Evolutionary conservation across 2,797 vertebrate genomes (phyloP).

Genomic region (Urosaurus nigricauda): DNA sequence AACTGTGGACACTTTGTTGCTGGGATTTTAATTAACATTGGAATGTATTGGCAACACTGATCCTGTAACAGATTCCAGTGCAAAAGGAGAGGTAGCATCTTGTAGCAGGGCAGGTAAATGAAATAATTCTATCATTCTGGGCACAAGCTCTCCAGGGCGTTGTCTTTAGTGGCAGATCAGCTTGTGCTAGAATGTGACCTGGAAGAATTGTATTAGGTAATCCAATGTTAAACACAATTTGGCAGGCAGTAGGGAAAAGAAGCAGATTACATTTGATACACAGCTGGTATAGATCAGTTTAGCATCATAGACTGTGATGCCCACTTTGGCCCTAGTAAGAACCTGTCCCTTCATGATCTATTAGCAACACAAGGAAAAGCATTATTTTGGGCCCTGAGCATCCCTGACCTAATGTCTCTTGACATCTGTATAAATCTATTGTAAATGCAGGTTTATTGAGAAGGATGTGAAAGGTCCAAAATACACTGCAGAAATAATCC

Average conservation of each 20-base stretch:
- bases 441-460: constrained; percentile 19
- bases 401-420: constrained; percentile 21
- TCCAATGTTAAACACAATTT: constrained; percentile 13
- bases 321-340: constrained; percentile 13
- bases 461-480: background rate
- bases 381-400: constrained; percentile 31
- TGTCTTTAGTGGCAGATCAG: constrained; percentile 15
- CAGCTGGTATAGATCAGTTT: constrained; percentile 25
- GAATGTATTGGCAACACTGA: background rate
- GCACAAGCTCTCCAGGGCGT: background rate
- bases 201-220: background rate
- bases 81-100: background rate
- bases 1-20: fast-evolving
- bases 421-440: constrained; percentile 35
- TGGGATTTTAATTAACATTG: constrained; percentile 52
- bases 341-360: constrained; percentile 30
- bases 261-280: background rate
- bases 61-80: fast-evolving
- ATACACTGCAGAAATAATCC: too few relatives aligned
- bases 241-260: fast-evolving
- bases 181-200: background rate
- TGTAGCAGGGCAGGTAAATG: background rate
- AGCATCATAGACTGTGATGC: background rate
- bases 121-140: constrained; percentile 28
- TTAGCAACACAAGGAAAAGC: constrained; percentile 1